Evolutionary conservation across 2,113 vertebrate genomes (phyloP).

Genomic region (Stegastes partitus): DNA sequence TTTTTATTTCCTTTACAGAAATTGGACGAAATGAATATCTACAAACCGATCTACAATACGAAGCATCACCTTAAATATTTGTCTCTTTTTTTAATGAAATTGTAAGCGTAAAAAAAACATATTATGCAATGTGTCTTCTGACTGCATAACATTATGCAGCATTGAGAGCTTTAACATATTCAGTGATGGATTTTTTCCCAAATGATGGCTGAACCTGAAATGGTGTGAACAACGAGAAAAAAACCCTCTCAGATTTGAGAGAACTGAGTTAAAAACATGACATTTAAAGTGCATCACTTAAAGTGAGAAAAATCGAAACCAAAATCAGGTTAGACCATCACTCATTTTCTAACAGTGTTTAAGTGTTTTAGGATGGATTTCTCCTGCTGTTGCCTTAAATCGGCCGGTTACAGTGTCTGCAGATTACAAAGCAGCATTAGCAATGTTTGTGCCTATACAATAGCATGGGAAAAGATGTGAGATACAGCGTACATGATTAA

Average conservation of each 20-base stretch:
- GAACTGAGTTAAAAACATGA: slow-evolving; percentile 2
- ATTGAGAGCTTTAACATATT: slow-evolving; percentile 19
- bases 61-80: neutral
- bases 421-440: slow-evolving; percentile 2
- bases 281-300: neutral
- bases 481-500: neutral
- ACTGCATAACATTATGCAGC: slow-evolving; percentile 12
- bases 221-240: neutral
- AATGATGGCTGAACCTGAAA: slow-evolving; percentile 2
- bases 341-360: neutral
- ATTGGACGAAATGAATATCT: neutral
- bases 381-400: slow-evolving; percentile 13
- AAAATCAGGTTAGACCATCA: slow-evolving; percentile 1
- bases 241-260: neutral
- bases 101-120: neutral
- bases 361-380: slow-evolving; percentile 25
- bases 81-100: neutral
- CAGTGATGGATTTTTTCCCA: slow-evolving; percentile 6
- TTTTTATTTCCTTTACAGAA: neutral
- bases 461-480: neutral
- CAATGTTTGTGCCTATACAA: neutral
- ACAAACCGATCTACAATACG: neutral
- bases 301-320: slow-evolving; percentile 1
- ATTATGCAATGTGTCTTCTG: slow-evolving; percentile 2
- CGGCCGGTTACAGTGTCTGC: neutral